phyloP scores from a whole-genome alignment of 2,113 vertebrate genomes.

The Muntiacus muntjak region DNA sequence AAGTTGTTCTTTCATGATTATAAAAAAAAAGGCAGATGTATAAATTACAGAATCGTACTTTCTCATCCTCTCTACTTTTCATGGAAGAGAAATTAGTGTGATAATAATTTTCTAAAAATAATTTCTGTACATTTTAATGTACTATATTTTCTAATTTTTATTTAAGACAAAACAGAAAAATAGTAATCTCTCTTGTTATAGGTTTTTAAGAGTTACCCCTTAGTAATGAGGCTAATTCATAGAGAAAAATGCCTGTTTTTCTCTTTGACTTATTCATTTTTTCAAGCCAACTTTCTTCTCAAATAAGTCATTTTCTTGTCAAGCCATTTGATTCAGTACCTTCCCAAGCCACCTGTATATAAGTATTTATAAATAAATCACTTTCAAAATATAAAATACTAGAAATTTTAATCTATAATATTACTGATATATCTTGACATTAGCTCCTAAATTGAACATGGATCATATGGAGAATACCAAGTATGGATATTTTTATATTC shows the following conservation, averaged over 20 bases:
- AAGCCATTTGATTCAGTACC: background rate
- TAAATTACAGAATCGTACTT: background rate
- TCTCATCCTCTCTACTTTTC: background rate
- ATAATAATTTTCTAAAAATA: background rate
- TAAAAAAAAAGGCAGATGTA: background rate
- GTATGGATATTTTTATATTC: background rate
- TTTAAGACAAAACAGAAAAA: background rate
- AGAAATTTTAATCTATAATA: background rate
- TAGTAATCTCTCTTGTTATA: background rate
- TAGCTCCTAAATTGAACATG: background rate
- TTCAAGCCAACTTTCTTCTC: background rate
- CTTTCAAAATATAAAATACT: background rate
- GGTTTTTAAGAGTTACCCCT: background rate
- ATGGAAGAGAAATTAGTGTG: background rate
- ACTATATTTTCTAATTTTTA: background rate
- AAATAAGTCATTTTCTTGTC: background rate
- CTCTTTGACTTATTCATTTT: background rate
- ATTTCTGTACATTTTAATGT: background rate
- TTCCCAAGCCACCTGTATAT: background rate
- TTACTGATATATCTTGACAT: background rate
- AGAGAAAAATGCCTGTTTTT: background rate
- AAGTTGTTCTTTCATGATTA: slow-evolving; percentile 21
- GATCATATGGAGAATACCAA: background rate
- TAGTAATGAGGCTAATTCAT: background rate
- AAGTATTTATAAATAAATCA: background rate